Base-by-base conservation (phyloP, 2,797 vertebrate genomes). In the Apodemus agrarius region DNA sequence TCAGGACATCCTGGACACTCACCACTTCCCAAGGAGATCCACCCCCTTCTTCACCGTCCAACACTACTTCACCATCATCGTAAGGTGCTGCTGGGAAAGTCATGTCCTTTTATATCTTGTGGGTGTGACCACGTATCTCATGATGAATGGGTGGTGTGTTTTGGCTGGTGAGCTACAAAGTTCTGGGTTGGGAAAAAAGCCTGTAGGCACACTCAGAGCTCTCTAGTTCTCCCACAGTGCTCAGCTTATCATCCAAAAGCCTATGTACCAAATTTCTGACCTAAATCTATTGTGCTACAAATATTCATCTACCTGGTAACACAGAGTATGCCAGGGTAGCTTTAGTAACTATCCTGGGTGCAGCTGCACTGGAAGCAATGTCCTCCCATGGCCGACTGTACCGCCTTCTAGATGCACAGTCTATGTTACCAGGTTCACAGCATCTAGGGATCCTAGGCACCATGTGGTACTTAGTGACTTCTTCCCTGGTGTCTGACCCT, bases 341-440 rank as follows among this genome's bases (percentile, higher is more conserved):
- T 89, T 84, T 57, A 79, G 24, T 49, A 16, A 57, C 11, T 43
- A 10, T 19, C 43, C 34, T 69, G 21, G 26, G 24, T 14, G 29
- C 79, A 52, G 31, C n/a, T 26, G 11, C 6, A 19, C 78, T 84
- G 46, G 52, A 40, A 57, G 43, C 3, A 16, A 57, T 4, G 46
- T 9, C 37, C 19, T 19, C 34, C 0, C 9, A 40, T 11, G 6
- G 34, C 22, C 0, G 1, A 31, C 13, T 26, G 31, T 11, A 17
- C 22, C 22, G 52, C 13, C 84, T 87, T 72, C n/a, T 19, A 74
- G 85, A 12, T 57, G 84, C 4, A 6, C 0, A 1, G 10, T 13
- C 29, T 21, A 29, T 7, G 31, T 22, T 21, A 19, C 49, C 21
- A 10, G 75, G 24, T 59, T 31, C 34, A 54, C 0, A 65, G 37